Base-by-base conservation (phyloP, 2,797 vertebrate genomes). In the Adelosebastes latens region DNA sequence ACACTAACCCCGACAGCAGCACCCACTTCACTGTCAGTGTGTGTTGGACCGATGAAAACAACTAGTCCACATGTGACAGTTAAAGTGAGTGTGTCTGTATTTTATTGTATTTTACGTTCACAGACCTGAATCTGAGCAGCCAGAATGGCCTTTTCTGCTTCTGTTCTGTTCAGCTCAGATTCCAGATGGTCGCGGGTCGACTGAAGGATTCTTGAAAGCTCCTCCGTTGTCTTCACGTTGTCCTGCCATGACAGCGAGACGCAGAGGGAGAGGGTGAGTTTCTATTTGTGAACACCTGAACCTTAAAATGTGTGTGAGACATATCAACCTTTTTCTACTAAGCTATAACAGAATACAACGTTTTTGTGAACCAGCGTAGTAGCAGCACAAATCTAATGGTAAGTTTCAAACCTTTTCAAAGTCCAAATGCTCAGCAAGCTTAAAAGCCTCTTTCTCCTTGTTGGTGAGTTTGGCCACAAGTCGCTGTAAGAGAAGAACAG, bases 131-230 rank as follows among this genome's bases (percentile, higher is more conserved):
- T 93, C 90, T 97, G 96, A 49, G 92, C 62, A 0, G 83, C 75
- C 64, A 97, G 90, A 0, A 87, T 95, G 69, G 84, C 87, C 81
- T 97, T 98, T 71, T 98, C 97, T 0, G 93, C 94, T 69, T 98
- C 97, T 1, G 95, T 94, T 84, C 84, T 92, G 32, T 90, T 92
- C 72, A 98, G 88, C 87, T 99, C 96, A 0, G 91, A 93, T 83
- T 97, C 96, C 77, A 98, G 90, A 68, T 95, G 96, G 20, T 89
- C 92, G 22, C 94, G 94, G 76, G 97, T 95, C 0, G 94, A 85
- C 84, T 97, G 97, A 90, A 98, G 91, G 18, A 97, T 91, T 65
- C 95, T 97, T 0, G 97, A 96, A 6, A 97, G 94, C 32, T 97
- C 97, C 0, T 89, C 85, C 0, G 95, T 95, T 1, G 96, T 94